Evolutionary conservation across 2,888 invertebrate species (phyloP), one percentile per base, ranked within the genome.

Genomic region (Cyaniris semiargus): DNA sequence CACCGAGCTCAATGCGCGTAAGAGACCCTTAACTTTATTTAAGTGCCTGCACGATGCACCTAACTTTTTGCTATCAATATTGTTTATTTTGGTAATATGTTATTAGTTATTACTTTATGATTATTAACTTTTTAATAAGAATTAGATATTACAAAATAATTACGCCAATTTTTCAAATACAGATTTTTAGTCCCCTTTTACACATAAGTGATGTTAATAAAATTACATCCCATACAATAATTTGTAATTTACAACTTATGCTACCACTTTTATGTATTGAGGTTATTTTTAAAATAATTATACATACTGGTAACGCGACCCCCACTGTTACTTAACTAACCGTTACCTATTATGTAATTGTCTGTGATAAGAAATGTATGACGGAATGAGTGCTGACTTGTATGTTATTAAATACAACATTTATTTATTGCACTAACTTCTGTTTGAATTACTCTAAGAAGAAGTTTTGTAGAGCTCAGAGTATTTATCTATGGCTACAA

Each of bases 271-370:
- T 74, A 53, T 15, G 8, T 21, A 18, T 18, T 74, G 53, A 27
- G 74, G 13, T 48, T 38, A 13, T 74, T 44, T 74, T 53, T 6
- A 53, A 74, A 74, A 15, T 74, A 53, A 74, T 74, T 74, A 74
- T 53, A 27, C 10, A 27, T 27, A 53, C 27, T 53, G 18, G 44
- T 74, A 74, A 6, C 48, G 48, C 23, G 27, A 18, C 74, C 53
- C 71, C 74, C 53, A 18, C 74, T 74, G 74, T 53, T 74, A 27
- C 74, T 27, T 18, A 74, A 74, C 74, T 53, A 74, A 74, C 23
- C 74, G 53, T 74, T 53, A 74, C 53, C 74, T 44, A 48, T 74
- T 71, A 71, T 1, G 34, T 34, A 38, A n/a, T 23, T n/a, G 3
- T 38, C 1, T 71, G 38, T 71, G n/a, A 71, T 71, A 71, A 71